Base-by-base conservation (phyloP, 2,888 invertebrate genomes). In the Liopterus haemorrhoidalis region DNA sequence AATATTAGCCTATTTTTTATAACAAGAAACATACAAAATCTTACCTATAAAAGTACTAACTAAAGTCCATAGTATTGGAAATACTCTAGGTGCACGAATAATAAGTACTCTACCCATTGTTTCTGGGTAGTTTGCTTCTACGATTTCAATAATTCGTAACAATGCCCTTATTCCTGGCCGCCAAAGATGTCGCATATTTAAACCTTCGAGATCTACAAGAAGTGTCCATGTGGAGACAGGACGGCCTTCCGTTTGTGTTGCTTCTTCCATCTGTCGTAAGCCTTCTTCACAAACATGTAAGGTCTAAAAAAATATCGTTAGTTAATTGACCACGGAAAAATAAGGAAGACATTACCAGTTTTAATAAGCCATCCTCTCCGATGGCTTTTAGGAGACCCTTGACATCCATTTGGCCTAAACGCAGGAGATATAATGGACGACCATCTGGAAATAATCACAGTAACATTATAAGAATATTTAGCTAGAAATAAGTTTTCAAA, bases 151-250 rank as follows among this genome's bases (percentile, higher is more conserved):
- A 61, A 78, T 76, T 47, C 78, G 64, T 43, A 80, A 65, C 52
- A 85, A 66, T 0, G 83, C 82, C 57, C 82, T 79, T 51, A 95
- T 85, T 16, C 94, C 94, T 0, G 94, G 94, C 53, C 93, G 72
- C 94, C 94, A 95, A 49, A 95, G 73, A 69, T 95, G 94, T 2
- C 94, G 76, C 92, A 95, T 93, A 67, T 91, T 92, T 40, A 95
- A 74, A 0, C 93, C 93, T 65, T 95, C 94, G 57, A 95, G 74
- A 71, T 95, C 94, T 20, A 95, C 85, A 44, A 95, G 74, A 55
- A 93, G 73, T 48, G 89, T 84, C 90, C 94, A 95, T 36, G 88
- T 82, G 37, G 86, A 84, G 20, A 94, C 79, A 1, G 94, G 92
- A 60, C 81, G 81, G 30, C 85, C 86, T n/a, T 79, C 71, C n/a